A percentile compares a stretch with the other conserved stretches of the same genome.
Evolutionary conservation across 2,113 vertebrate genomes (phyloP).

Genomic region (Neogobius melanostomus): DNA sequence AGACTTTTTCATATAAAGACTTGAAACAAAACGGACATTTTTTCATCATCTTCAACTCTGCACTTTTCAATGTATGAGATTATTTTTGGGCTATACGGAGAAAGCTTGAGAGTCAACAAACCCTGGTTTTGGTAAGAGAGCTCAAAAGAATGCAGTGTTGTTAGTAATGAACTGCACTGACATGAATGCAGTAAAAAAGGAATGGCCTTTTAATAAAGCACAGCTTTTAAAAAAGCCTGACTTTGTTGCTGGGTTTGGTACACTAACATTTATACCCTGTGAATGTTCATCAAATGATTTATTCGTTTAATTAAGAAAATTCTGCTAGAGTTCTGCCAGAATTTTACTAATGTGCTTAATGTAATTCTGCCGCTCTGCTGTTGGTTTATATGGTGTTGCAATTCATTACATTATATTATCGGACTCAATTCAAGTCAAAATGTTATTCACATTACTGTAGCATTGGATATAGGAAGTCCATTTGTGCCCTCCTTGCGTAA

Average conservation of each 20-base stretch:
- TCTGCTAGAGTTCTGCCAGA: neutral
- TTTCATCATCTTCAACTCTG: constrained; percentile 17
- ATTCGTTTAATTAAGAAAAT: neutral
- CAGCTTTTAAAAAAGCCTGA: constrained; percentile 29
- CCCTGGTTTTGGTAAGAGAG: constrained; percentile 63
- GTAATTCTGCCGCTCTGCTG: neutral
- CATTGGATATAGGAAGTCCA: constrained; percentile 16
- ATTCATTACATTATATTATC: too few relatives aligned
- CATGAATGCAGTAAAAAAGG: constrained; percentile 43
- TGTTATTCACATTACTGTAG: neutral
- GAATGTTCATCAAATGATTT: neutral
- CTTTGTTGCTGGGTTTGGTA: neutral
- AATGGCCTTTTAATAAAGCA: constrained; percentile 14
- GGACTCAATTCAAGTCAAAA: neutral
- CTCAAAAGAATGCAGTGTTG: constrained; percentile 55
- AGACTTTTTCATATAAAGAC: constrained; percentile 11
- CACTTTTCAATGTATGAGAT: constrained; percentile 30
- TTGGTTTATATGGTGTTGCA: neutral
- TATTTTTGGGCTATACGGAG: constrained; percentile 32
- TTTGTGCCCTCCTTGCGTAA: constrained; percentile 25
- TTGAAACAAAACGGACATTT: constrained; percentile 28
- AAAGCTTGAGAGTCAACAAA: constrained; percentile 31
- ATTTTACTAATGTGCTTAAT: constrained; percentile 3
- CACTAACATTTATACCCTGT: constrained; percentile 14
- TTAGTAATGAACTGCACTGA: constrained; percentile 40